Conservation (phyloP, 2,888 invertebrate species). For the Vannuccia rotundouncinata region DNA sequence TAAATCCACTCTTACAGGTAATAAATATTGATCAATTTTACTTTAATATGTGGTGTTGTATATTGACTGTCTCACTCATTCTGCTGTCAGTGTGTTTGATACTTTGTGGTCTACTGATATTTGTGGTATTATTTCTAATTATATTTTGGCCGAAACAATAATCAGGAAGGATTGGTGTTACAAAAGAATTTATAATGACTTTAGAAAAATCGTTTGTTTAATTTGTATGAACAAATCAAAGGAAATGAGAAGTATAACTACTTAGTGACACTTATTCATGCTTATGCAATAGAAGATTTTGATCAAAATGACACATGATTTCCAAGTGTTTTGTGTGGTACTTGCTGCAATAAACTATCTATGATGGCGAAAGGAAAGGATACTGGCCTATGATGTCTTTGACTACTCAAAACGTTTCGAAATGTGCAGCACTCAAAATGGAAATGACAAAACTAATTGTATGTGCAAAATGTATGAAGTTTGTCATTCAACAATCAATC, state of each 20-base stretch:
- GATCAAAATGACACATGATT: neutral
- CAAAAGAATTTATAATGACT: neutral
- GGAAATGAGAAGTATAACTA: neutral
- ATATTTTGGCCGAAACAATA: constrained; percentile 6
- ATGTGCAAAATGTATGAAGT: neutral
- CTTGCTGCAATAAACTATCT: neutral
- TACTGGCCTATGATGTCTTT: neutral
- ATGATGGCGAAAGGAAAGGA: neutral
- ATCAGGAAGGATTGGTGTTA: neutral
- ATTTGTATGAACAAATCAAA: neutral
- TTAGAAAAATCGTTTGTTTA: neutral
- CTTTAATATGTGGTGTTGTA: constrained; percentile 17
- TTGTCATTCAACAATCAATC: neutral
- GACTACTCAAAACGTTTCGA: neutral
- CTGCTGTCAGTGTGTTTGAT: neutral
- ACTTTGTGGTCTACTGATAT: neutral
- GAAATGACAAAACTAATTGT: neutral
- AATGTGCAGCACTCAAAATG: neutral
- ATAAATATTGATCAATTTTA: neutral
- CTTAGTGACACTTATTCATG: neutral
- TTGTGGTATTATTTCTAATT: constrained; percentile 24
- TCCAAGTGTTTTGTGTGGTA: neutral
- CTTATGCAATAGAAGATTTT: neutral
- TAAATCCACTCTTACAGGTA: neutral
- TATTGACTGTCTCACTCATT: constrained; percentile 24